Conservation (phyloP, 2,888 invertebrate species). For the Cryptocephalus primarius region DNA sequence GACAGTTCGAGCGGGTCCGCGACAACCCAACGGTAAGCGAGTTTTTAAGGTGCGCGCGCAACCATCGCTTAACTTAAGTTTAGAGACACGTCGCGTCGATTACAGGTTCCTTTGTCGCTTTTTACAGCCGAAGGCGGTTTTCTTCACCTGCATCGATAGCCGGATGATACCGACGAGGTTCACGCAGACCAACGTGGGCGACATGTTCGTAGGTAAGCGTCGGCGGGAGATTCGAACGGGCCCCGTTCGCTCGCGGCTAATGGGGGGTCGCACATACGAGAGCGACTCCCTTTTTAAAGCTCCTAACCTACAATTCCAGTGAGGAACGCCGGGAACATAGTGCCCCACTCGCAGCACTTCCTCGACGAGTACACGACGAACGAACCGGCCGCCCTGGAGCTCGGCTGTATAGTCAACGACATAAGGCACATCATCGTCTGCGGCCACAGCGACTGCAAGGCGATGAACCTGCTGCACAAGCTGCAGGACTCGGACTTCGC, state of each 20-base stretch:
- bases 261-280: too few relatives aligned
- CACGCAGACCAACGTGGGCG: conserved; percentile 90
- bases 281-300: too few relatives aligned
- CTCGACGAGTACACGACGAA: conserved; percentile 80
- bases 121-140: conserved; percentile 87
- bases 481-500: conserved; percentile 70
- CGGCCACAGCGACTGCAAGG: conserved; percentile 97
- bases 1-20: conserved; percentile 81
- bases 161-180: conserved; percentile 94
- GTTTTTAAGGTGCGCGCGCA: not conserved
- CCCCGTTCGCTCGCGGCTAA: too few relatives aligned
- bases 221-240: too few relatives aligned
- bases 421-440: conserved; percentile 90
- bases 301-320: too few relatives aligned
- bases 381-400: conserved; percentile 90
- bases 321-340: conserved; percentile 91
- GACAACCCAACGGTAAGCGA: conserved; percentile 76
- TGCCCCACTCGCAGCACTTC: conserved; percentile 86
- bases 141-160: conserved; percentile 98
- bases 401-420: conserved; percentile 85
- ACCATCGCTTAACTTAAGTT: too few relatives aligned
- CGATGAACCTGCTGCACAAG: conserved; percentile 85
- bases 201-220: conserved; percentile 86
- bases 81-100: too few relatives aligned
- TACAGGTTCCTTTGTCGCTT: not conserved